phyloP scores from a whole-genome alignment of 2,113 vertebrate genomes.

The Eulemur rufifrons region DNA sequence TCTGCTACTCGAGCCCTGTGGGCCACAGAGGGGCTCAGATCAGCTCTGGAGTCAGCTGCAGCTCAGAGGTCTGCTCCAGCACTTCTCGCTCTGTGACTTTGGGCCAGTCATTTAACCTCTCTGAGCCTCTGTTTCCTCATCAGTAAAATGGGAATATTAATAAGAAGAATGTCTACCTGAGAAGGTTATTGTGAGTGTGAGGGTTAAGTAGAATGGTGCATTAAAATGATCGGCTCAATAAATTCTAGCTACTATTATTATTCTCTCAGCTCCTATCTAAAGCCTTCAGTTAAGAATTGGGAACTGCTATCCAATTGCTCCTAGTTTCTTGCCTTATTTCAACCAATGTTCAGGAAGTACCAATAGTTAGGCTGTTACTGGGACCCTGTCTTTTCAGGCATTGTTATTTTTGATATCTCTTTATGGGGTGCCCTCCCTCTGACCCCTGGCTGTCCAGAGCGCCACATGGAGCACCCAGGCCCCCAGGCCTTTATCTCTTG shows the following conservation, averaged over 20 bases:
- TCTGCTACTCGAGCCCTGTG: accelerated
- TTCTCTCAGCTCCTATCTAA: background rate
- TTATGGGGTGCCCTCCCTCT: background rate
- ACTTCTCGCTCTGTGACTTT: background rate
- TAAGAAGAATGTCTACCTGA: background rate
- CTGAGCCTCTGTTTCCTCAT: background rate
- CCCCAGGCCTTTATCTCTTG: background rate
- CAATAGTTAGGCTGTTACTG: background rate
- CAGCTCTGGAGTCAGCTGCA: background rate
- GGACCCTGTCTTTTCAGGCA: background rate
- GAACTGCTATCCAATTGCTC: background rate
- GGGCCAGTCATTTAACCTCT: background rate
- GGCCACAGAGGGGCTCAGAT: accelerated
- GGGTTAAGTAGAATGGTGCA: background rate
- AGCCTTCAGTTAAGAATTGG: background rate
- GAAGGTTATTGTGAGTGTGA: background rate
- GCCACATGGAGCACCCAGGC: background rate
- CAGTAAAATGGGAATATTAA: background rate
- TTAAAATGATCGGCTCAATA: background rate
- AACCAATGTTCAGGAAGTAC: background rate
- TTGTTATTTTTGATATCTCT: background rate
- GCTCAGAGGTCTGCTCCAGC: background rate
- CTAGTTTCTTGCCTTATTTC: background rate
- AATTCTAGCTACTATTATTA: background rate
- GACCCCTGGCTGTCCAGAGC: background rate